Percentiles rank a stretch among this genome's conserved stretches.
These are phyloP conservation scores for Drosophila erecta DNA, from an alignment of 1,140 invertebrate species.

Conservation along the genomic window DNA sequence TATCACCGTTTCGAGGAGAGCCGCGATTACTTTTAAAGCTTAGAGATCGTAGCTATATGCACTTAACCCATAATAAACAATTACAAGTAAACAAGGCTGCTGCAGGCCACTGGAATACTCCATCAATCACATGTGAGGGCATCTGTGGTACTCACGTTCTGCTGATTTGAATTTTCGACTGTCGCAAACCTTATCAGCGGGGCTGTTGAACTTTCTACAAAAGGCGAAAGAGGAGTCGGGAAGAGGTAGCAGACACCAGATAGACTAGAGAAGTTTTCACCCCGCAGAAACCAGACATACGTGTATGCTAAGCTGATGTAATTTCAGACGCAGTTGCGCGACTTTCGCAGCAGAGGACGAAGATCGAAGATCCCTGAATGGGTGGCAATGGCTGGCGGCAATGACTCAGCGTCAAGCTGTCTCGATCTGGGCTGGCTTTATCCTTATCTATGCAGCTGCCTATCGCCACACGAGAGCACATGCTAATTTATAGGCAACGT, in stretches of 20 bases:
- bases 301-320: slow-evolving; percentile 32
- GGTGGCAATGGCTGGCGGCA: background rate
- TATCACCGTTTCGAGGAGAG: background rate
- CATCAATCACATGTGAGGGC: too few relatives aligned
- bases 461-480: slow-evolving; percentile 17
- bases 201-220: slow-evolving; percentile 40
- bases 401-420: slow-evolving; percentile 56
- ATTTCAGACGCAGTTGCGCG: slow-evolving; percentile 27
- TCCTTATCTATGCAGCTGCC: slow-evolving; percentile 33
- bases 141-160: background rate
- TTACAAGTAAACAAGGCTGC: background rate
- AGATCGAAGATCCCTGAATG: slow-evolving; percentile 24
- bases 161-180: slow-evolving; percentile 15
- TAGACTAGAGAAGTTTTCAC: slow-evolving; percentile 6
- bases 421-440: slow-evolving; percentile 19
- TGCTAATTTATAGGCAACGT: slow-evolving; percentile 40
- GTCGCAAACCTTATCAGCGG: slow-evolving; percentile 39
- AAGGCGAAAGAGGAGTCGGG: background rate
- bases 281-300: background rate
- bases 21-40: too few relatives aligned
- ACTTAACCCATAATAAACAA: background rate
- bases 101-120: too few relatives aligned
- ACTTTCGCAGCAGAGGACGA: slow-evolving; percentile 16
- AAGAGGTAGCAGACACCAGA: slow-evolving; percentile 6
- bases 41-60: too few relatives aligned